Percentiles rank a stretch among this genome's conserved stretches.
Conservation (phyloP, 2,113 vertebrate species). For the Sturnira hondurensis region DNA sequence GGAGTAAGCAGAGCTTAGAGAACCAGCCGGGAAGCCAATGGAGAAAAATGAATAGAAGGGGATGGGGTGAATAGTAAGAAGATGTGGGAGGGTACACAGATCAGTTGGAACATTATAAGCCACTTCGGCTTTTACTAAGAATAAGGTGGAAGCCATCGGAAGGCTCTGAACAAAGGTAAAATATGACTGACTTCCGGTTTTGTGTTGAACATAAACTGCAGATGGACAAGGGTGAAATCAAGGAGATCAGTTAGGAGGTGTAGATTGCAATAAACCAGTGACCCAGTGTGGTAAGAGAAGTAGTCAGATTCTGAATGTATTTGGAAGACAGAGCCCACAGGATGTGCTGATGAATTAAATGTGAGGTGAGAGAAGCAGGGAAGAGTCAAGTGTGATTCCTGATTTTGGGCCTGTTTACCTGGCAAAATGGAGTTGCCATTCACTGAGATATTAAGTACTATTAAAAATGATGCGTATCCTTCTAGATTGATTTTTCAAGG, state of each 20-base stretch:
- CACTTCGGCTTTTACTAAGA: not conserved
- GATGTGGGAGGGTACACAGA: not conserved
- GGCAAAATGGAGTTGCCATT: not conserved
- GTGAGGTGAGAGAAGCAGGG: not conserved
- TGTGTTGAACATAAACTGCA: not conserved
- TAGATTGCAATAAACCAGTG: not conserved
- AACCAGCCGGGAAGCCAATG: not conserved
- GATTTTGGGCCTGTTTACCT: not conserved
- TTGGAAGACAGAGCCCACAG: not conserved
- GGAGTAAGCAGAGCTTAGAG: not conserved
- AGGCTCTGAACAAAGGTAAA: not conserved
- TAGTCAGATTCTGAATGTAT: not conserved
- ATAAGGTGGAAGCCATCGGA: not conserved
- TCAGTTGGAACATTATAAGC: not conserved
- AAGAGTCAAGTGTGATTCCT: not conserved
- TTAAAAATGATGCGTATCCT: not conserved
- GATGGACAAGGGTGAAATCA: not conserved
- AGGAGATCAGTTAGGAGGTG: not conserved
- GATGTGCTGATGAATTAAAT: not conserved
- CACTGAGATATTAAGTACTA: not conserved
- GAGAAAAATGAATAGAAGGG: not conserved
- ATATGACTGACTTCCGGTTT: not conserved
- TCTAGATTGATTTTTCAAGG: not conserved
- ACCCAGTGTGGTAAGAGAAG: not conserved
- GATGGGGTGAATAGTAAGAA: not conserved